Base-by-base conservation (phyloP, 37 sponge, comb jelly and placozoan genomes). In the Aphrocallistes beatrix region DNA sequence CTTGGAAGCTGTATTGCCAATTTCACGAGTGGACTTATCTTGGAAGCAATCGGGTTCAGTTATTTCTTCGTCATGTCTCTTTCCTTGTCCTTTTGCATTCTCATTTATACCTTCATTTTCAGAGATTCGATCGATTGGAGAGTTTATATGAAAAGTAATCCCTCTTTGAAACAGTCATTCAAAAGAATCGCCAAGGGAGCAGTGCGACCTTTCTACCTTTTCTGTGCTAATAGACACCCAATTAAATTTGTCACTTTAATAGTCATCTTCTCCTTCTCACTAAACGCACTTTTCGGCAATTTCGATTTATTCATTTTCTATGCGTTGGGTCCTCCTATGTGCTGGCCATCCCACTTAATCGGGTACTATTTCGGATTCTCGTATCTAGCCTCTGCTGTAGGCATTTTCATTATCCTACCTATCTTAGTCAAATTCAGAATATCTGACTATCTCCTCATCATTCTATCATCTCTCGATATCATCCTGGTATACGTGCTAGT, bases 321-420 rank as follows among this genome's bases (percentile, higher is more conserved):
- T 30, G 75, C 75, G 10, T 13, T 60, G 8, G n/a, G 75, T 13
- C 75, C 75, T 1, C 75, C 75, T 19, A 3, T 60, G 34, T 60
- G 75, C 21, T 60, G 75, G 75, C n/a, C n/a, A 28, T 30, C 75
- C 6, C 75, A 60, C n/a, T 60, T 60, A 60, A 60, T 60, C 75
- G 75, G 75, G n/a, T 60, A 30, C 28, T 60, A 60, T 60, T 60
- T 60, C 75, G 75, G 28, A 60, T 60, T 60, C 21, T 19, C 28
- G 25, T 25, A 60, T 28, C 8, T 60, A 3, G 75, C 28, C 21
- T 60, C 10, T 13, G 75, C n/a, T 8, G 10, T 60, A 25, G 75
- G 75, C n/a, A 60, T 60, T 19, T 60, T 25, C 34, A 25, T 60
- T 8, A 13, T 60, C 10, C n/a, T 60, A 13, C 75, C 75, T 28